Percentiles rank a stretch among this genome's conserved stretches.
Conservation (phyloP, 2,888 invertebrate genomes). For the Auanema freiburgensis region DNA sequence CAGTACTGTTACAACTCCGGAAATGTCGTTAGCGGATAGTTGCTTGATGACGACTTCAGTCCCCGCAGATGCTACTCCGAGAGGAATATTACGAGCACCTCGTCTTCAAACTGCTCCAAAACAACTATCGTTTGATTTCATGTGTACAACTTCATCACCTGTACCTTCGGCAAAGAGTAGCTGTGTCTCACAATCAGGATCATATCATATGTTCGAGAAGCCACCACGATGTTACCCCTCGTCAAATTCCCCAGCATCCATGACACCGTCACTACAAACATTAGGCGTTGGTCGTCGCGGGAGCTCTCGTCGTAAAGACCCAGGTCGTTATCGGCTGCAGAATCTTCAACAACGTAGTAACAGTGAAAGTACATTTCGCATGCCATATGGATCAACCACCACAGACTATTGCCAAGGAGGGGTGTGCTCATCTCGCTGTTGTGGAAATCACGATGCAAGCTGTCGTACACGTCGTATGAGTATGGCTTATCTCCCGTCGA, state of each 20-base stretch:
- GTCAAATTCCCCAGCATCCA: no score
- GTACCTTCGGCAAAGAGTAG: constrained; percentile 25
- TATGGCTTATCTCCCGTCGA: constrained; percentile 45
- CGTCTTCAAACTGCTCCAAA: constrained; percentile 30
- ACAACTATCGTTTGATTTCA: constrained; percentile 44
- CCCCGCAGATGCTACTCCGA: constrained; percentile 20
- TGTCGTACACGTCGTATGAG: constrained; percentile 33
- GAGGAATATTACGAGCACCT: constrained; percentile 27
- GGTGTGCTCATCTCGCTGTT: constrained; percentile 2
- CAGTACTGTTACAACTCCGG: constrained; percentile 17
- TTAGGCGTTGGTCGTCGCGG: constrained; percentile 2
- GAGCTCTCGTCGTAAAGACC: constrained; percentile 21
- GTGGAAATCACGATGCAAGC: constrained; percentile 28
- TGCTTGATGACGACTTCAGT: constrained; percentile 17
- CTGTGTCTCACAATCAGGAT: constrained; percentile 31
- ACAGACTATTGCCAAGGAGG: no score
- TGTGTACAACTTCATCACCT: constrained; percentile 29
- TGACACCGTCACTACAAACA: no score
- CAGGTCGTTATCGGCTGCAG: constrained; percentile 30
- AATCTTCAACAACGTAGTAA: constrained; percentile 40
- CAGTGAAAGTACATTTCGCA: constrained; percentile 42
- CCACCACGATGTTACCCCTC: constrained; percentile 9
- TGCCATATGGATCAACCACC: constrained; percentile 1
- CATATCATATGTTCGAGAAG: constrained; percentile 38
- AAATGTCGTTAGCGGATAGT: constrained; percentile 22